Base-by-base conservation (phyloP, 23 tunicate genomes). In the Phallusia fumigata region DNA sequence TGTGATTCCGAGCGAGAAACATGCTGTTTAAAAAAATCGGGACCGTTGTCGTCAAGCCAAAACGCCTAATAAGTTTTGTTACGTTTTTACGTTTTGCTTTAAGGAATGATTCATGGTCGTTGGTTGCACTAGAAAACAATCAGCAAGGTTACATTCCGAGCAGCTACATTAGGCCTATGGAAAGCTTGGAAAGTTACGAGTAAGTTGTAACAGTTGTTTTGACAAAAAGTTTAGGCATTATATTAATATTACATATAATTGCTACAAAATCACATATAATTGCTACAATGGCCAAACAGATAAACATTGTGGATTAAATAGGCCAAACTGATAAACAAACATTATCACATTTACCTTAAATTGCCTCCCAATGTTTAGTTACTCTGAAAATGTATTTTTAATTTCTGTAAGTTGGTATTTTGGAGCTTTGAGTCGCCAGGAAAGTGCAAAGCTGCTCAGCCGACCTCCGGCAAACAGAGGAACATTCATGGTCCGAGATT, bases 121-220 rank as follows among this genome's bases (percentile, higher is more conserved):
- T 58, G 2, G 69, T 58, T 24, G 11, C 26, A 24, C 16, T 58
- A 16, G 69, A 58, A 24, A 58, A 58, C 16, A 13, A 13, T 3
- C 2, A 58, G 69, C 69, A 58, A 13, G 69, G 69, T 24, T 58
- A 58, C 28, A 58, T 58, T 58, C 69, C 69, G 13, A 58, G 3
- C 69, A 58, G 69, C 28, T 58, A 58, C 69, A 58, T 58, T 5
- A 13, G 15, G 1, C 69, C 26, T 24, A 13, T 58, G 3, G 69
- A 58, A 58, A 58, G 69, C 69, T 58, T 58, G 69, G 69, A 58
- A 58, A 58, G 69, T 58, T 13, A 58, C 69, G 69, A 58, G 69
- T 58, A 24, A 58, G 69, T 58, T 21, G 47, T 40, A 3, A 40
- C 47, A 3, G 5, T 40, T 40, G 5, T 5, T 40, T 40, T 10